A percentile compares a stretch with the other conserved stretches of the same genome.
These are phyloP conservation scores for Meloidogyne floridensis DNA, from an alignment of 1,140 invertebrate genomes.

Conservation along the genomic window DNA sequence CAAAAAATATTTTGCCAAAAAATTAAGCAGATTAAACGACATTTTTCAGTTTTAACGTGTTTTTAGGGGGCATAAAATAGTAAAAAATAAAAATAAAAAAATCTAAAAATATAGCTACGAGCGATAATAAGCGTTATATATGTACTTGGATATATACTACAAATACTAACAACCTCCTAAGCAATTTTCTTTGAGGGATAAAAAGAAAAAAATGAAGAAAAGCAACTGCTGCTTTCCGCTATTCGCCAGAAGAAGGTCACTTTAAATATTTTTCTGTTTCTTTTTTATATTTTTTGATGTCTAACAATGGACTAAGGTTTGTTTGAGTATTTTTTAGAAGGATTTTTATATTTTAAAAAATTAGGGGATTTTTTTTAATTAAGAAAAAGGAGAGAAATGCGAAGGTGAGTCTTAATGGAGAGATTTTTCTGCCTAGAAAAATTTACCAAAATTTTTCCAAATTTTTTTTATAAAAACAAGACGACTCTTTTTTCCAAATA, in stretches of 20 bases:
- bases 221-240: slow-evolving; percentile 2
- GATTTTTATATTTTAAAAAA: neutral
- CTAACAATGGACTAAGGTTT: neutral
- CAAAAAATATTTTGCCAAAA: neutral
- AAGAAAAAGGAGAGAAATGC: neutral
- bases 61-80: neutral
- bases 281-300: neutral
- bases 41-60: neutral
- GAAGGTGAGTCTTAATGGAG: too few species aligned
- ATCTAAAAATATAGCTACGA: neutral
- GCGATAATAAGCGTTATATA: neutral
- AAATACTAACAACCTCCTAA: slow-evolving; percentile 5
- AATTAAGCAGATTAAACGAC: neutral
- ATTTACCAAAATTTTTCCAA: too few species aligned
- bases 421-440: too few species aligned
- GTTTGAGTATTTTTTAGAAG: neutral
- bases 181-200: neutral
- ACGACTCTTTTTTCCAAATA: too few species aligned
- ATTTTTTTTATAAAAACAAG: too few species aligned
- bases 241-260: slow-evolving; percentile 1
- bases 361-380: neutral
- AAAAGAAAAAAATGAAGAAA: neutral
- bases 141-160: neutral
- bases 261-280: neutral
- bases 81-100: neutral